A percentile compares a stretch with the other conserved stretches of the same genome.
Conservation (phyloP, 2,888 invertebrate genomes). For the Gymnocheta viridis region DNA sequence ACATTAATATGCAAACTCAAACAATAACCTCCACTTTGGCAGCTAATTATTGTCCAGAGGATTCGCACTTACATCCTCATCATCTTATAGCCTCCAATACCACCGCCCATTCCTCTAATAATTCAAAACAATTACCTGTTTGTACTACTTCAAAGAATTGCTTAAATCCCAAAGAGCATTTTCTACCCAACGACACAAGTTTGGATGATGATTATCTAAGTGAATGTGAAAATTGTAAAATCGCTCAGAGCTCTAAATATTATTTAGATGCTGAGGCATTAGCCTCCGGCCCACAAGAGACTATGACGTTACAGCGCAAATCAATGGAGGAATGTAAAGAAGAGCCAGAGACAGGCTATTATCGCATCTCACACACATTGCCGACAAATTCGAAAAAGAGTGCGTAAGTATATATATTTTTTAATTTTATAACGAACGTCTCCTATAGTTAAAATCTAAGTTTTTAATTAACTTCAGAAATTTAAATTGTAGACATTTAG, state of each 20-base stretch:
- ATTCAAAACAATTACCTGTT: conserved; percentile 80
- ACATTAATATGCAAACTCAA: conserved; percentile 65
- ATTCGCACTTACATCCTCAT: conserved; percentile 66
- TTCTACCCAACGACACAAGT: conserved; percentile 82
- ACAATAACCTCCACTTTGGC: conserved; percentile 69
- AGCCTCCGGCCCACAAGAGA: conserved; percentile 85
- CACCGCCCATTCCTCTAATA: conserved; percentile 13
- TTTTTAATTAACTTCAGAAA: too few relatives aligned
- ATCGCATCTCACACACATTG: conserved; percentile 86
- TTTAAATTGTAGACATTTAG: too few relatives aligned
- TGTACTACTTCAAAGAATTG: conserved; percentile 82
- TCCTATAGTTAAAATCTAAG: too few relatives aligned
- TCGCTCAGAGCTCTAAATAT: conserved; percentile 87
- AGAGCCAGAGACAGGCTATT: conserved; percentile 83
- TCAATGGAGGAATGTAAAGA: conserved; percentile 81
- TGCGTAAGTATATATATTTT: conserved; percentile 77
- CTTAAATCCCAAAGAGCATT: conserved; percentile 82
- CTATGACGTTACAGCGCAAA: conserved; percentile 86
- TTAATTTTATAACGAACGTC: too few relatives aligned
- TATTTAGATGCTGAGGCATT: conserved; percentile 84
- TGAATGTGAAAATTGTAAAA: conserved; percentile 93
- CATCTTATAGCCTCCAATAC: conserved; percentile 18
- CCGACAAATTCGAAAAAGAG: conserved; percentile 84
- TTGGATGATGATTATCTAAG: conserved; percentile 88
- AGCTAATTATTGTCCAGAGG: conserved; percentile 71